Conservation (phyloP, 2,888 invertebrate species). For the Tiphia femorata region DNA sequence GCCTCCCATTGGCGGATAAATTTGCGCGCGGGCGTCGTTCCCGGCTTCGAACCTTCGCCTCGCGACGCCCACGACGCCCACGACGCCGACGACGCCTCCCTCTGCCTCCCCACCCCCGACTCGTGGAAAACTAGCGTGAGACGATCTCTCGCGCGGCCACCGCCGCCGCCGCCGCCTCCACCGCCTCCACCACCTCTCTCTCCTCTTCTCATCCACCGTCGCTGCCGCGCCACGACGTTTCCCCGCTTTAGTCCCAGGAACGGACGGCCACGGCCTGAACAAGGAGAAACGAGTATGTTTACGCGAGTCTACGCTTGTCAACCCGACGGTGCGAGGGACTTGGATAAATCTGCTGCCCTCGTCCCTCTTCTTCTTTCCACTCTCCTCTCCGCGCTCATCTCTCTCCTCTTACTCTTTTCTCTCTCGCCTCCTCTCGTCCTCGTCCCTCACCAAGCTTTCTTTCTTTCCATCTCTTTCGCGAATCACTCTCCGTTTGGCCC, state of each 20-base stretch:
- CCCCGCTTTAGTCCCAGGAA: too few relatives aligned
- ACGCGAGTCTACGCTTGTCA: slow-evolving; percentile 68
- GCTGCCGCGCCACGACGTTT: slow-evolving; percentile 7
- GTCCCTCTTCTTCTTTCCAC: slow-evolving; percentile 15
- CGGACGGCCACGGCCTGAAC: slow-evolving; percentile 63
- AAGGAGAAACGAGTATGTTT: slow-evolving; percentile 68
- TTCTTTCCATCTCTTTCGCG: too few relatives aligned
- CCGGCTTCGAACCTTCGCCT: too few relatives aligned
- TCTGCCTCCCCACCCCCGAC: slow-evolving; percentile 32
- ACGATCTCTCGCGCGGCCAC: too few relatives aligned
- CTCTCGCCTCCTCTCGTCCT: too few relatives aligned
- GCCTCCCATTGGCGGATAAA: slow-evolving; percentile 62
- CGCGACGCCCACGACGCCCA: slow-evolving; percentile 27
- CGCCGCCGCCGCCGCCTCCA: slow-evolving; percentile 13
- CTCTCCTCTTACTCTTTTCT: too few relatives aligned
- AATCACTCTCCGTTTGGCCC: too few relatives aligned
- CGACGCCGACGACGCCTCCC: not conserved
- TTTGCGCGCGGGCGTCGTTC: slow-evolving; percentile 42
- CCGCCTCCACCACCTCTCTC: slow-evolving; percentile 14
- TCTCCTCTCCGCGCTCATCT: too few relatives aligned
- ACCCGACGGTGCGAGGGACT: slow-evolving; percentile 63
- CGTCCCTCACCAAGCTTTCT: too few relatives aligned
- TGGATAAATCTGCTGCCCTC: slow-evolving; percentile 64
- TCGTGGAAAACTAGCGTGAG: too few relatives aligned
- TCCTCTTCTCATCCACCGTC: slow-evolving; percentile 15